Percentiles rank a stretch among this genome's conserved stretches.
Evolutionary conservation across 2,113 vertebrate genomes (phyloP).

Genomic region (Ornithorhynchus anatinus): DNA sequence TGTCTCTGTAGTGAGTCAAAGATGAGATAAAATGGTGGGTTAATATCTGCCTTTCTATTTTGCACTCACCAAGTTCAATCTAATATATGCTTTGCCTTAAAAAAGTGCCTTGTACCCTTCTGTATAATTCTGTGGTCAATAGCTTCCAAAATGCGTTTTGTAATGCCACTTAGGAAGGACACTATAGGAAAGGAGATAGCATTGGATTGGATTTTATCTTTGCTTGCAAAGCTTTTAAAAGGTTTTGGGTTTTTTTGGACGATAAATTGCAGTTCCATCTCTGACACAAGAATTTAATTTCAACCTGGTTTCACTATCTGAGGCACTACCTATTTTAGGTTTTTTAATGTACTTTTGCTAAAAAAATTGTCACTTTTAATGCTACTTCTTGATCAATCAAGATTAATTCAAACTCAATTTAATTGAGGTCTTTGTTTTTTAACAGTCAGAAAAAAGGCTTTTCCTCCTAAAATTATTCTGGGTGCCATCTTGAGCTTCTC

Average conservation of each 20-base stretch:
- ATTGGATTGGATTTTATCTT: rapidly evolving
- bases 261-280: not conserved
- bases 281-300: not conserved
- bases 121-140: too few relatives aligned
- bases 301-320: not conserved
- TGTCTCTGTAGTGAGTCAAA: too few relatives aligned
- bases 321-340: not conserved
- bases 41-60: too few relatives aligned
- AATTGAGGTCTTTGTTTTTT: too few relatives aligned
- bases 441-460: not conserved
- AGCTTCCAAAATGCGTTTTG: too few relatives aligned
- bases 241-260: constrained; percentile 18
- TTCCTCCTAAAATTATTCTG: rapidly evolving
- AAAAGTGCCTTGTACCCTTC: too few relatives aligned
- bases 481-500: not conserved
- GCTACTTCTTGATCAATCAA: not conserved
- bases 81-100: too few relatives aligned
- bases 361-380: not conserved
- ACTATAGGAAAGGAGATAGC: not conserved
- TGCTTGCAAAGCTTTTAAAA: too few relatives aligned
- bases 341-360: rapidly evolving
- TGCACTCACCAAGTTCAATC: too few relatives aligned
- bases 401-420: not conserved
- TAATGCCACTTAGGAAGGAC: too few relatives aligned
- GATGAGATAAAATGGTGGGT: too few relatives aligned